Evolutionary conservation across 2,113 vertebrate genomes (phyloP).

Genomic region (Hydrochoerus hydrochaeris): DNA sequence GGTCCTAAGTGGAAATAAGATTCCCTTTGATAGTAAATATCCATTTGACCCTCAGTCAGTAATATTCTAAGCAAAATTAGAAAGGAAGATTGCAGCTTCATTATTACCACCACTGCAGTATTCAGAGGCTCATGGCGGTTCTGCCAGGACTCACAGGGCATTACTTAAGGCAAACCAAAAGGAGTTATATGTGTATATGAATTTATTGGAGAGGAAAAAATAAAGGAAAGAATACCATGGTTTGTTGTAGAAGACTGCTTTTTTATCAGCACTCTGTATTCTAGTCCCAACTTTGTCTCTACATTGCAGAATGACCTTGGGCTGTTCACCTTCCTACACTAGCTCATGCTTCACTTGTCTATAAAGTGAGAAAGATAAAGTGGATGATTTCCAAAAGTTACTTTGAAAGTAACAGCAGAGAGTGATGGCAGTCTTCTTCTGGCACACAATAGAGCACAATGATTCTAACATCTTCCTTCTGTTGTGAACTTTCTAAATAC

Average conservation of each 20-base stretch:
- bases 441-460: not conserved
- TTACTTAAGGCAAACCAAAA: not conserved
- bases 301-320: not conserved
- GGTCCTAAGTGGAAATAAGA: not conserved
- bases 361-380: not conserved
- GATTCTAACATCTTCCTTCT: not conserved
- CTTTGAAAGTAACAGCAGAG: not conserved
- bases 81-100: not conserved
- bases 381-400: not conserved
- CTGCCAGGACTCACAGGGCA: not conserved
- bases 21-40: not conserved
- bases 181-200: not conserved
- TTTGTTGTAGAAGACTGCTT: not conserved
- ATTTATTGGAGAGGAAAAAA: not conserved
- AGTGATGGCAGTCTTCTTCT: not conserved
- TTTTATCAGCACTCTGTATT: not conserved
- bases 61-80: not conserved
- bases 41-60: not conserved
- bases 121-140: not conserved
- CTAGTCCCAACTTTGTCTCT: not conserved
- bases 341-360: not conserved
- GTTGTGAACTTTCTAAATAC: not conserved
- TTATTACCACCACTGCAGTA: not conserved
- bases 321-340: not conserved
- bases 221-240: not conserved